A percentile compares a stretch with the other conserved stretches of the same genome.
These are phyloP conservation scores for Lobophora halterata DNA, from an alignment of 2,888 invertebrate genomes.

Conservation along the genomic window DNA sequence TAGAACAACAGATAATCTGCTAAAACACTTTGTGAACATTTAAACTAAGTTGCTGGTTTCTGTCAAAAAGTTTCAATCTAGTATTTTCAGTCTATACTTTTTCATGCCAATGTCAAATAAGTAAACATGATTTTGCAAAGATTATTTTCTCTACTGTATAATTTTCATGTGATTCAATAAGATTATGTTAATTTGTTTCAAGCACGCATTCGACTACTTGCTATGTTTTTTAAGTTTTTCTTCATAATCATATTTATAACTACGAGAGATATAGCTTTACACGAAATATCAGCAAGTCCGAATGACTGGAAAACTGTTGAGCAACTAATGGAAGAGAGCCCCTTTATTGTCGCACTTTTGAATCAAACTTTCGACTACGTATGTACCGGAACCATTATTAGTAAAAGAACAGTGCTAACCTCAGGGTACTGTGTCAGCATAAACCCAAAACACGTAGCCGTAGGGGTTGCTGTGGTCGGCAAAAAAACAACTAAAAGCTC, in stretches of 20 bases:
- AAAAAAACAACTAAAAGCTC: slow-evolving; percentile 33
- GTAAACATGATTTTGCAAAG: slow-evolving; percentile 3
- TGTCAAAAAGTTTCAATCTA: too few species aligned
- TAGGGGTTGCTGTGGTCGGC: slow-evolving; percentile 45
- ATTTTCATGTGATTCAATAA: not conserved
- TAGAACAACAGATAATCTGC: too few species aligned
- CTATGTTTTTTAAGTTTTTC: slow-evolving; percentile 43
- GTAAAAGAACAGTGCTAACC: slow-evolving; percentile 50
- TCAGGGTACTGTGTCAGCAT: slow-evolving; percentile 50
- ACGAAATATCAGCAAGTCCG: slow-evolving; percentile 9
- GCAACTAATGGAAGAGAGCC: slow-evolving; percentile 52
- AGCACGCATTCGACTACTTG: slow-evolving; percentile 23
- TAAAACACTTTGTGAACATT: too few species aligned
- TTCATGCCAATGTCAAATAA: slow-evolving; percentile 1
- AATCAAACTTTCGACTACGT: slow-evolving; percentile 40
- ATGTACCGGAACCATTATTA: slow-evolving; percentile 57
- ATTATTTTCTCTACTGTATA: too few species aligned
- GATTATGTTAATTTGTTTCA: slow-evolving; percentile 4
- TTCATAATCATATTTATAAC: slow-evolving; percentile 28
- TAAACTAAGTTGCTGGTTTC: too few species aligned
- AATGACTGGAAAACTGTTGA: slow-evolving; percentile 48
- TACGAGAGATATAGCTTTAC: slow-evolving; percentile 18
- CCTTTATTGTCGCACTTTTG: slow-evolving; percentile 55
- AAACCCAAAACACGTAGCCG: slow-evolving; percentile 43
- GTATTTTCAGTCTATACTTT: too few species aligned